Conservation (phyloP, 2,113 vertebrate species). For the Amazona guildingii region DNA sequence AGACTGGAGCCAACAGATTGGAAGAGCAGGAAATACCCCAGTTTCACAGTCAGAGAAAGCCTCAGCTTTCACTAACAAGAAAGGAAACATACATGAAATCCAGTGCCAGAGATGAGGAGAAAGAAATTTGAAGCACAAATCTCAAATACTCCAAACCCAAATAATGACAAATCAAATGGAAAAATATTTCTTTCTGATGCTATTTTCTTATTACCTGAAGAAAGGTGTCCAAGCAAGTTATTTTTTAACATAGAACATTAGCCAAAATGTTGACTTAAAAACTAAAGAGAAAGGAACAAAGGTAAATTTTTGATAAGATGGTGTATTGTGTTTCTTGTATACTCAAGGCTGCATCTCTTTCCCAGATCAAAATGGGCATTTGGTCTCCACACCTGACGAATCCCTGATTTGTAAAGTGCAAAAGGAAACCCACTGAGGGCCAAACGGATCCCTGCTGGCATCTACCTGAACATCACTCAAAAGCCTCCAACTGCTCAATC, state of each 20-base stretch:
- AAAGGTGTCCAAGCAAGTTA: not conserved
- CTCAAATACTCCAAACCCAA: not conserved
- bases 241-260: not conserved
- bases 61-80: not conserved
- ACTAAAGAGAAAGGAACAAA: not conserved
- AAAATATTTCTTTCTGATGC: not conserved
- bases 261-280: not conserved
- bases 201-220: not conserved
- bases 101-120: not conserved
- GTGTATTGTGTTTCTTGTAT: not conserved
- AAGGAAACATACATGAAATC: not conserved
- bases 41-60: not conserved
- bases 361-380: not conserved
- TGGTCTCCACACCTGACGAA: not conserved
- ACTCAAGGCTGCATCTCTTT: not conserved
- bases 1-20: not conserved
- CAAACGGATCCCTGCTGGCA: not conserved
- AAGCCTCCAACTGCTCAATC: not conserved
- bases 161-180: not conserved
- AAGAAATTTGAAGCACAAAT: not conserved
- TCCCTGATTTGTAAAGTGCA: not conserved
- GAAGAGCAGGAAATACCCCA: not conserved
- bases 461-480: not conserved
- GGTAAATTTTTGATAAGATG: not conserved
- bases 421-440: not conserved